A percentile compares a stretch with the other conserved stretches of the same genome.
Conservation (phyloP, 2,113 vertebrate genomes). For the Cervus canadensis region DNA sequence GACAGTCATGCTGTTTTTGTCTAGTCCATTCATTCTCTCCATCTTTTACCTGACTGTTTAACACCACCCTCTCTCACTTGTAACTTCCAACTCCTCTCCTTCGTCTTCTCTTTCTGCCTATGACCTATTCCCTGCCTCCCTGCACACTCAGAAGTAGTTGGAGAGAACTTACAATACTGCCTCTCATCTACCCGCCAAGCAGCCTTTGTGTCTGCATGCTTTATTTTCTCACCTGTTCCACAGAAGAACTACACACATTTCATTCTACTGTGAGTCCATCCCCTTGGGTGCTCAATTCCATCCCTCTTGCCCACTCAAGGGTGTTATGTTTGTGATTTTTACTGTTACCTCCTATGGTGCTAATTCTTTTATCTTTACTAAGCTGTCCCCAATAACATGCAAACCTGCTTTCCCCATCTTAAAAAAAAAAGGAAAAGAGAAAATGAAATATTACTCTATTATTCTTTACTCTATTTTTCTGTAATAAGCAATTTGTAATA, state of each 20-base stretch:
- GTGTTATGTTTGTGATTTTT: neutral
- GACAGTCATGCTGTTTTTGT: neutral
- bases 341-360: neutral
- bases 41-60: neutral
- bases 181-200: no score
- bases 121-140: neutral
- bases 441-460: neutral
- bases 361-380: neutral
- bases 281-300: neutral
- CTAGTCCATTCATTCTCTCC: neutral
- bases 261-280: neutral
- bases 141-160: neutral
- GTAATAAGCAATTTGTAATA: neutral
- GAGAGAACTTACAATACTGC: neutral
- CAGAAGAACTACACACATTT: neutral
- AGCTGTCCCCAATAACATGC: neutral
- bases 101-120: neutral
- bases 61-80: neutral
- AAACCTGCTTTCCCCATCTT: neutral
- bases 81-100: neutral
- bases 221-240: neutral
- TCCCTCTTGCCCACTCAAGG: neutral
- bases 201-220: neutral
- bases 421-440: neutral
- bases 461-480: neutral